A percentile compares a stretch with the other conserved stretches of the same genome.
Conservation (phyloP, 2,113 vertebrate genomes). For the Typhlomys cinereus region DNA sequence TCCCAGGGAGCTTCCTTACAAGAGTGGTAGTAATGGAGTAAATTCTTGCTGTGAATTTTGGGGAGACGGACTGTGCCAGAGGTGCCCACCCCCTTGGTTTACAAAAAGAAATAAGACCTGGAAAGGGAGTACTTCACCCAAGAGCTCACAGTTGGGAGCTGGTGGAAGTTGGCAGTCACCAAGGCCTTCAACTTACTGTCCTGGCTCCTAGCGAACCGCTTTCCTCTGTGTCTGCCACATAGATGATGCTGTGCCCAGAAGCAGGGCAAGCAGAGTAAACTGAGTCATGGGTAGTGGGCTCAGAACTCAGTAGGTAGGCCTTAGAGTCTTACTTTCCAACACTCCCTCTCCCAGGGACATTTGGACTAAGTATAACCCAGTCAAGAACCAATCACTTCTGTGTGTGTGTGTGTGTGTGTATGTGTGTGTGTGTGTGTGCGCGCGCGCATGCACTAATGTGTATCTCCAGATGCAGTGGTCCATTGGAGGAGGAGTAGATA, state of each 20-base stretch:
- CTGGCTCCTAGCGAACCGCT: fast-evolving
- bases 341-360: not conserved
- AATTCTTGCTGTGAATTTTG: not conserved
- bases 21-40: not conserved
- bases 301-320: not conserved
- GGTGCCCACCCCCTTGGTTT: not conserved
- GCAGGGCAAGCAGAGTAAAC: not conserved
- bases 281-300: not conserved
- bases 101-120: not conserved
- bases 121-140: not conserved
- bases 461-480: not conserved
- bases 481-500: not conserved
- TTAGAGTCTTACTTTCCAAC: not conserved
- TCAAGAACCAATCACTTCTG: no score
- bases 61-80: not conserved
- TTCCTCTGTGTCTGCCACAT: not conserved
- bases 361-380: not conserved
- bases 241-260: not conserved
- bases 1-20: not conserved
- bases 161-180: not conserved
- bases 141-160: not conserved
- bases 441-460: no score
- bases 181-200: not conserved
- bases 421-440: no score
- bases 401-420: no score